phyloP scores from a whole-genome alignment of 2,888 invertebrate species.

The Lithophane leautieri region DNA sequence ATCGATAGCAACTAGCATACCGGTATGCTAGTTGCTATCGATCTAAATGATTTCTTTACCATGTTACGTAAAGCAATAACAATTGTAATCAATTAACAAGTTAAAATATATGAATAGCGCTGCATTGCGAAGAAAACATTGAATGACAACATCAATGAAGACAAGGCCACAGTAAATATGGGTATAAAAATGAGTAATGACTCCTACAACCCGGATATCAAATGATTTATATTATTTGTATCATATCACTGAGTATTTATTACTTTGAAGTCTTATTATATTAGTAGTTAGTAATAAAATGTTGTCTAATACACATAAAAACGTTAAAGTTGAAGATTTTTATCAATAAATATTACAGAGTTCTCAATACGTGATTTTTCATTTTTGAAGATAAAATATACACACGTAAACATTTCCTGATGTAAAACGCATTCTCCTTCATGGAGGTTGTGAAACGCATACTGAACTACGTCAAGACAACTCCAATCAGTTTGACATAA shows the following conservation, averaged over 20 bases:
- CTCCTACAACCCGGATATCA: constrained; percentile 3
- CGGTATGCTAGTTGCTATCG: too few species aligned
- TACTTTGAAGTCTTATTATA: constrained; percentile 10
- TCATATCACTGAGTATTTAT: constrained; percentile 17
- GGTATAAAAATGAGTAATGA: too few species aligned
- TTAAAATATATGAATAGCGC: background rate
- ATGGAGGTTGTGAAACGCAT: too few species aligned
- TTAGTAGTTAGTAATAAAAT: constrained; percentile 23
- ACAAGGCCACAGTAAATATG: background rate
- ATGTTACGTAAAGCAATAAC: background rate
- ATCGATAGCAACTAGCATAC: background rate
- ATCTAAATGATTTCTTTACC: too few species aligned
- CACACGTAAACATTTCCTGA: too few species aligned
- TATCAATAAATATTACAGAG: constrained; percentile 1
- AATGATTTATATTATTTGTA: constrained; percentile 4
- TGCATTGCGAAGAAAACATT: background rate
- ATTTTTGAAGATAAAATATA: background rate
- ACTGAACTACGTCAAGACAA: too few species aligned
- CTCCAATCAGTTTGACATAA: too few species aligned
- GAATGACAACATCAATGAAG: background rate
- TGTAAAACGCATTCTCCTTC: too few species aligned
- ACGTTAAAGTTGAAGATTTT: background rate
- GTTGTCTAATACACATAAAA: constrained; percentile 12
- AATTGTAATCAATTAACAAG: background rate
- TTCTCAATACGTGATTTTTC: constrained; percentile 1